Percentiles rank a stretch among this genome's conserved stretches.
Evolutionary conservation across 64 coral and sea anemone species (phyloP).

Genomic region (Pachyseris speciosa): DNA sequence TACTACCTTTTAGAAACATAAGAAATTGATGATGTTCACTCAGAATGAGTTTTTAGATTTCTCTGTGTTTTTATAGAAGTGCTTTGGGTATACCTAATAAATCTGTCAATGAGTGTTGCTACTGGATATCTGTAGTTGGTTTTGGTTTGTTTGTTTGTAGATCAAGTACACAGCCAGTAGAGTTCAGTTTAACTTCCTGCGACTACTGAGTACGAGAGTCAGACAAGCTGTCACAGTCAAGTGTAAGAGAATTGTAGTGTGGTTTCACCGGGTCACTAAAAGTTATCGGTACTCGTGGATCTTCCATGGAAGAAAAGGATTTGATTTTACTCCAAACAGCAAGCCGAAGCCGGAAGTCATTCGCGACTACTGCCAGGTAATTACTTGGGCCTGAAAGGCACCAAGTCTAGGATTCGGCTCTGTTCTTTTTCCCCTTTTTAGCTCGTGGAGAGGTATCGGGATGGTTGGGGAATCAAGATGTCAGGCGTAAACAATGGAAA

Average conservation of each 20-base stretch:
- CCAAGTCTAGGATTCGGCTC: too few relatives aligned
- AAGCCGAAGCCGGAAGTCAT: constrained; percentile 71
- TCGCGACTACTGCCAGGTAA: constrained; percentile 90
- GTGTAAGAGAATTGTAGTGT: constrained; percentile 86
- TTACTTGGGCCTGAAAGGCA: too few relatives aligned
- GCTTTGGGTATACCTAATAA: too few relatives aligned
- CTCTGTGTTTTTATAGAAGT: too few relatives aligned
- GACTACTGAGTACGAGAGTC: constrained; percentile 79
- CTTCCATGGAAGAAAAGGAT: constrained; percentile 85
- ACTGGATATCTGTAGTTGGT: background rate
- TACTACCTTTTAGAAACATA: too few relatives aligned
- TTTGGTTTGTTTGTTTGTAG: constrained; percentile 38
- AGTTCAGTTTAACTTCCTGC: constrained; percentile 89
- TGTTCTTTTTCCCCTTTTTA: too few relatives aligned
- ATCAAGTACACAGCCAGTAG: constrained; percentile 81
- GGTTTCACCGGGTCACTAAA: constrained; percentile 79
- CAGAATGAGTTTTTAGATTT: too few relatives aligned
- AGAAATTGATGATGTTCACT: background rate
- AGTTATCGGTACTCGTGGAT: constrained; percentile 87
- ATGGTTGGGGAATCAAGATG: too few relatives aligned
- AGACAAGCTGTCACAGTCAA: constrained; percentile 80
- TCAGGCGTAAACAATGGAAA: too few relatives aligned
- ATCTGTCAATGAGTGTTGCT: too few relatives aligned
- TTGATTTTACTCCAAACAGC: constrained; percentile 72
- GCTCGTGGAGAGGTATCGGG: too few relatives aligned